Base-by-base conservation (phyloP, 2,888 invertebrate species). In the Holacanthella duospinosa region DNA sequence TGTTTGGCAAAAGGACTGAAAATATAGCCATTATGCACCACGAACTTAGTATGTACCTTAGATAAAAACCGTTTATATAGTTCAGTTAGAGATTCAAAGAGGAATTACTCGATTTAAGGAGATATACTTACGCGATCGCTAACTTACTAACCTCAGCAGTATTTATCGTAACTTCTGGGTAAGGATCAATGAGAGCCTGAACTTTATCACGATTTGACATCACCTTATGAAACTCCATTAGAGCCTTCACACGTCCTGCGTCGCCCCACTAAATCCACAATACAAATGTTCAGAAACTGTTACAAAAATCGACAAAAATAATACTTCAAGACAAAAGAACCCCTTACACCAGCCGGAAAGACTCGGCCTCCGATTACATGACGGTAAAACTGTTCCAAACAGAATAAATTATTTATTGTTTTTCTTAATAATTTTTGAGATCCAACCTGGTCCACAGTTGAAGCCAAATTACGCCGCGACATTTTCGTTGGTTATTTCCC, bases 201-300 rank as follows among this genome's bases (percentile, higher is more conserved):
- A 93, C 94, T 70, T 83, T 82, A 72, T 89, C 86, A 71, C 94
- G 83, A 75, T 88, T 85, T 1, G 91, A 88, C 59, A 95, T 85
- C 60, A 89, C 80, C 82, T 92, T 92, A 67, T 93, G 82, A 77
- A 94, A 93, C 76, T 89, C 86, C 79, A 95, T 91, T 77, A 96
- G 84, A 80, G 93, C 87, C 79, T 87, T 85, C 64, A 97, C 81
- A 77, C 89, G 88, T 74, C 93, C 89, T 27, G 95, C 92, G 76
- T 88, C 86, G 4, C 96, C 96, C 96, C 96, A 97, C 74, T 24
- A 27, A 43, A 48, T 16, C 19, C 6, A 36, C 36, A 36, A 36
- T n/a, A n/a, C n/a, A n/a, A 36, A 36, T 36, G 6, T 36, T 36
- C 9, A 36, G 16, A 36, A 16, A 12, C 16, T 12, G 36, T 6